Percentiles rank a stretch among this genome's conserved stretches.
Evolutionary conservation across 2,797 vertebrate species (phyloP).

Genomic region (Paratrypauchen microcephalus): DNA sequence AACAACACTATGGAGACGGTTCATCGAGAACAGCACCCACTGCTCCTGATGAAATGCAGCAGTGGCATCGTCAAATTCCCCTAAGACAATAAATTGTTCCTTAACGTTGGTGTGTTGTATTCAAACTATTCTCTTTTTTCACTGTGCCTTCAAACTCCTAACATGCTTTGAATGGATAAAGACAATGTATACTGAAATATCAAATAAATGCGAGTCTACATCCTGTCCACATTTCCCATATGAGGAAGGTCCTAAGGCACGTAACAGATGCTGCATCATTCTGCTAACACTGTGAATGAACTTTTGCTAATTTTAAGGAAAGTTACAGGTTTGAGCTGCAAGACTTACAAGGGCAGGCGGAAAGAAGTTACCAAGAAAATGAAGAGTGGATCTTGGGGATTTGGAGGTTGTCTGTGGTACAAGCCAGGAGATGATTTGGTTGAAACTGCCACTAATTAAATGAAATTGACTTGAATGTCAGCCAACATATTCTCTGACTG

Average conservation of each 20-base stretch:
- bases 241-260: background rate
- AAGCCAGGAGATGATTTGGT: background rate
- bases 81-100: too few species aligned
- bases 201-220: background rate
- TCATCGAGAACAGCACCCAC: too few species aligned
- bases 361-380: background rate
- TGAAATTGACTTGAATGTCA: background rate
- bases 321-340: background rate
- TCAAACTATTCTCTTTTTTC: background rate
- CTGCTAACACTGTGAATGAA: background rate
- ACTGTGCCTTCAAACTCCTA: background rate
- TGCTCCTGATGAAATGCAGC: too few species aligned
- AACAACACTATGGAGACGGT: too few species aligned
- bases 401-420: background rate
- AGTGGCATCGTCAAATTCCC: too few species aligned
- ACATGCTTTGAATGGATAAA: background rate
- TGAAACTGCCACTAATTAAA: background rate
- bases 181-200: background rate
- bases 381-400: constrained; percentile 1
- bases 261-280: constrained; percentile 1
- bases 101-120: background rate
- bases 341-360: background rate
- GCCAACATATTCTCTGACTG: background rate
- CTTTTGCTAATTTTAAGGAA: background rate
- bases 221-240: background rate